Base-by-base conservation (phyloP, 64 coral and sea anemone genomes). In the Porites lutea region DNA sequence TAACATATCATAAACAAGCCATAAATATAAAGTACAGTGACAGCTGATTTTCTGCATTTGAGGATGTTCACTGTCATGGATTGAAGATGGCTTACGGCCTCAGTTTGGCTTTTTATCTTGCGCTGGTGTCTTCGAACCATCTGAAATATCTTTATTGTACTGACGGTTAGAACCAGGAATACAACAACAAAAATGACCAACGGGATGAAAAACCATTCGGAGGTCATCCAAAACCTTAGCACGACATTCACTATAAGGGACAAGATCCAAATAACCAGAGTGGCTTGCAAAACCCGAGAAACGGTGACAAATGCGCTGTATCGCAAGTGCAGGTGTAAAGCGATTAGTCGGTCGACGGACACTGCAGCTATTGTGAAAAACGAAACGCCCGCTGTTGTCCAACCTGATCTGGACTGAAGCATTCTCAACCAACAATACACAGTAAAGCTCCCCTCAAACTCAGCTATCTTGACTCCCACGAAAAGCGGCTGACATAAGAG, bases 281-380 rank as follows among this genome's bases (percentile, higher is more conserved):
- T 60, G 5, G 27, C 44, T 47, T 90, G 78, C 2, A 90, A 14
- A 2, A 90, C n/a, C 46, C 88, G 88, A 51, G 59, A 54, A 52
- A 65, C 78, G 27, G 88, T 90, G 53, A 90, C 60, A 2, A 90
- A 15, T 0, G 76, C 22, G 20, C 69, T 15, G 76, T 90, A 57
- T 57, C 54, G 54, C 5, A 57, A 57, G 12, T 57, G 54, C 80
- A 90, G 88, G 46, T 77, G 69, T 10, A 90, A 13, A 51, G 88
- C 88, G 2, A 90, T 18, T 50, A 68, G 80, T 13, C 88, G 75
- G 11, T 90, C 88, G 3, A 81, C 6, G 19, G 88, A 75, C 68
- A 90, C 71, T 11, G 80, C 75, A 65, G 71, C 88, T 9, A 90
- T 51, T 52, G 75, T 90, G n/a, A 90, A 59, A 65, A 80, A 81